Conservation (phyloP, 2,888 invertebrate species). For the Athalia circularis region DNA sequence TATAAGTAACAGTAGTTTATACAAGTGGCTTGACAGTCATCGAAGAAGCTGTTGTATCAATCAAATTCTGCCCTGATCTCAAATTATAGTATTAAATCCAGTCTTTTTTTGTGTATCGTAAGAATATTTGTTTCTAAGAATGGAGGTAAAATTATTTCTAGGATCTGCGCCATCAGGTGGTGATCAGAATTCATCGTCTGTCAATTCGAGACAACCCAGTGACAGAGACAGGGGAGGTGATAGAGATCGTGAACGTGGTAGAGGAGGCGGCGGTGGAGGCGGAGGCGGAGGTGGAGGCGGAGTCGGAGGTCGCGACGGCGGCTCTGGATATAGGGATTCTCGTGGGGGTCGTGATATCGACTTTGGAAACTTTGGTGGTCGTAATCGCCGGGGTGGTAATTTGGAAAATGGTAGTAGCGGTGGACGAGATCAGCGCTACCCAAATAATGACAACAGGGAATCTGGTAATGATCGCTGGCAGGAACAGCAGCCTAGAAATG, state of each 20-base stretch:
- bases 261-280: conserved; percentile 69
- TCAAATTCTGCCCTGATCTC: no score
- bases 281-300: conserved; percentile 69
- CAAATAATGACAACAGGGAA: conserved; percentile 70
- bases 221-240: conserved; percentile 72
- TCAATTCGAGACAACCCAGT: conserved; percentile 66
- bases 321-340: conserved; percentile 66
- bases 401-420: conserved; percentile 69
- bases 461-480: conserved; percentile 82
- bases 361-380: conserved; percentile 74
- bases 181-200: conserved; percentile 60
- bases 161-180: conserved; percentile 63
- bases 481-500: conserved; percentile 75
- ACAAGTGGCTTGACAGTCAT: no score
- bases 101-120: no score
- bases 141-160: conserved; percentile 36
- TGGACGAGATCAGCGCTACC: conserved; percentile 39
- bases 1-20: no score
- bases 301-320: conserved; percentile 71
- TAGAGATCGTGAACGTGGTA: conserved; percentile 63
- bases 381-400: conserved; percentile 73
- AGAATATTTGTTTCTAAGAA: neutral
- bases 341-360: conserved; percentile 67
- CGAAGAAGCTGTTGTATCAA: no score
- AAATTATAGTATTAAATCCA: no score